phyloP scores from a whole-genome alignment of 2,888 invertebrate genomes.

The Helobdella robusta region DNA sequence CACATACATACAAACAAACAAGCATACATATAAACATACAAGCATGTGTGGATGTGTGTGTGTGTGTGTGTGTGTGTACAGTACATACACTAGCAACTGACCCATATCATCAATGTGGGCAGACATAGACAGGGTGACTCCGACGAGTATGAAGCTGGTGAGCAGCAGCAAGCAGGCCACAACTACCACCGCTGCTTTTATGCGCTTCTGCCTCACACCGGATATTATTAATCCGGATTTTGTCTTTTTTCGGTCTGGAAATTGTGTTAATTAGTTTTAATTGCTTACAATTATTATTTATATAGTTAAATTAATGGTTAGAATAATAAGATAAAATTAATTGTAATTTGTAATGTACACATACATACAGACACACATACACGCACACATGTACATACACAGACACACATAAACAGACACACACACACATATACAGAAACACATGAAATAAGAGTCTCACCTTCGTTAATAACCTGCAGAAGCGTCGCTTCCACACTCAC shows the following conservation, averaged over 20 bases:
- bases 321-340: no score
- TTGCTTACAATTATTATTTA: no score
- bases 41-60: no score
- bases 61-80: no score
- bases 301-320: no score
- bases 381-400: background rate
- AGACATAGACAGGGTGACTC: conserved; percentile 23
- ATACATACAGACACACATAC: background rate
- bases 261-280: no score
- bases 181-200: conserved; percentile 16
- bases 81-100: conserved; percentile 3
- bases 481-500: background rate
- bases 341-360: background rate
- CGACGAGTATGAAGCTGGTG: conserved; percentile 23
- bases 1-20: background rate
- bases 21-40: background rate
- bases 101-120: conserved; percentile 23
- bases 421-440: background rate
- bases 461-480: background rate
- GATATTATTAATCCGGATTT: background rate
- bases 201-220: conserved; percentile 11
- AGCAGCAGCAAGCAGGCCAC: conserved; percentile 5
- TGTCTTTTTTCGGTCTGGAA: no score
- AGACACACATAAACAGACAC: background rate
- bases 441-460: background rate